Conservation (phyloP, 2,797 vertebrate genomes). For the Gymnothorax reevesii region DNA sequence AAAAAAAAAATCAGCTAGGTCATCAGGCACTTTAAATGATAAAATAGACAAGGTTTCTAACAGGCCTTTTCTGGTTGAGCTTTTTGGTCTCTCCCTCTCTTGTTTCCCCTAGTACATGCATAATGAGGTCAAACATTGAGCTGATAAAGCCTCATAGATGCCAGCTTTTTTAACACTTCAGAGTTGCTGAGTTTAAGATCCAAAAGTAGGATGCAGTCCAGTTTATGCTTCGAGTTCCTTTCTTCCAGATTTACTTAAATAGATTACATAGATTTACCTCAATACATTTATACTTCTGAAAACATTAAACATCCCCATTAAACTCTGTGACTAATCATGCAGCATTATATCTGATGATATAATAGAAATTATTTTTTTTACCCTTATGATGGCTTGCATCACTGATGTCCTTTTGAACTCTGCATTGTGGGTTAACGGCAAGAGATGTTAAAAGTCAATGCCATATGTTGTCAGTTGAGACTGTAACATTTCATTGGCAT, state of each 20-base stretch:
- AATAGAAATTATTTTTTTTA: no score
- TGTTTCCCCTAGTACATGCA: neutral
- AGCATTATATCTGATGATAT: no score
- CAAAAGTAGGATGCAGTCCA: neutral
- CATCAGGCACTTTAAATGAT: neutral
- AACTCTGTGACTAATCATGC: no score
- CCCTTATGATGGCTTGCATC: no score
- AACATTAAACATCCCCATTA: no score
- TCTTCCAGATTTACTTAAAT: neutral
- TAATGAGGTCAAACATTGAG: neutral
- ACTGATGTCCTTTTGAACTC: no score
- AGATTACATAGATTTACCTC: neutral
- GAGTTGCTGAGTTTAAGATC: neutral
- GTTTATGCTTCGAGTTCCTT: neutral
- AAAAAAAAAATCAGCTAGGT: neutral
- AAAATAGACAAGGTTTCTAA: neutral
- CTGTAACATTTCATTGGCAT: no score
- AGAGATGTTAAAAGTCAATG: no score
- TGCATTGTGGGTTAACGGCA: no score
- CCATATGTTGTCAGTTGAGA: no score
- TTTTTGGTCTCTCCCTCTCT: neutral
- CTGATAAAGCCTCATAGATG: neutral
- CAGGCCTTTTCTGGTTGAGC: neutral
- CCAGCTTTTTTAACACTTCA: neutral
- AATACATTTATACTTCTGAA: no score